A percentile compares a stretch with the other conserved stretches of the same genome.
Conservation (phyloP, 1,140 invertebrate genomes). For the Drosophila asahinai region DNA sequence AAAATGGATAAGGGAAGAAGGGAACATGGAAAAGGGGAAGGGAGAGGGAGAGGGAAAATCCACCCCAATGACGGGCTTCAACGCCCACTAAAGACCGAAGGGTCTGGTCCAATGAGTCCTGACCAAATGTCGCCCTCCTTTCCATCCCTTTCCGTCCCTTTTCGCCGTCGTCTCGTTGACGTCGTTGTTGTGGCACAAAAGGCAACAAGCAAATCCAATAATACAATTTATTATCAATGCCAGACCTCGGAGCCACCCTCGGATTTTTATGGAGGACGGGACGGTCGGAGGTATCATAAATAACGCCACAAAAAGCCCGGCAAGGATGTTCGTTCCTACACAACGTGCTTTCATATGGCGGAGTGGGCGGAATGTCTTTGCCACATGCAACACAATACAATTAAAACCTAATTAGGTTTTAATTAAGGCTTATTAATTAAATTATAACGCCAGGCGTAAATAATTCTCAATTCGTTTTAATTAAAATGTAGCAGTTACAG, state of each 20-base stretch:
- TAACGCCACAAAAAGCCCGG: conserved; percentile 59
- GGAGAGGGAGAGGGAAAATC: neutral
- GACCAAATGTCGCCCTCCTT: conserved; percentile 53
- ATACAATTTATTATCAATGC: conserved; percentile 80
- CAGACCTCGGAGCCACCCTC: conserved; percentile 51
- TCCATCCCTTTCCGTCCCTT: conserved; percentile 11
- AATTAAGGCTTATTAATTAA: conserved; percentile 80
- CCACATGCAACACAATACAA: conserved; percentile 66
- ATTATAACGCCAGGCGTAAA: conserved; percentile 77
- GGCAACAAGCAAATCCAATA: conserved; percentile 81
- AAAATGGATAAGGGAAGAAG: conserved; percentile 4
- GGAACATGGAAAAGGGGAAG: neutral
- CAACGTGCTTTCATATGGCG: conserved; percentile 44
- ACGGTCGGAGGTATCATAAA: conserved; percentile 53
- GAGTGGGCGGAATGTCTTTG: conserved; percentile 47
- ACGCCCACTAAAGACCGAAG: conserved; percentile 38
- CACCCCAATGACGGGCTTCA: conserved; percentile 48
- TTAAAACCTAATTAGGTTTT: conserved; percentile 80
- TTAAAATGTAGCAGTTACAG: conserved; percentile 48
- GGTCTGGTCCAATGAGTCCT: conserved; percentile 40
- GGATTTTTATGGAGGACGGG: conserved; percentile 12
- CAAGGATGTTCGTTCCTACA: conserved; percentile 19
- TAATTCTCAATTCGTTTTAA: conserved; percentile 76
- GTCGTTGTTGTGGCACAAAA: conserved; percentile 48
- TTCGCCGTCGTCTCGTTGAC: conserved; percentile 9